A percentile compares a stretch with the other conserved stretches of the same genome.
Evolutionary conservation across 2,888 invertebrate species (phyloP).

Genomic region (Osedax frankpressi): DNA sequence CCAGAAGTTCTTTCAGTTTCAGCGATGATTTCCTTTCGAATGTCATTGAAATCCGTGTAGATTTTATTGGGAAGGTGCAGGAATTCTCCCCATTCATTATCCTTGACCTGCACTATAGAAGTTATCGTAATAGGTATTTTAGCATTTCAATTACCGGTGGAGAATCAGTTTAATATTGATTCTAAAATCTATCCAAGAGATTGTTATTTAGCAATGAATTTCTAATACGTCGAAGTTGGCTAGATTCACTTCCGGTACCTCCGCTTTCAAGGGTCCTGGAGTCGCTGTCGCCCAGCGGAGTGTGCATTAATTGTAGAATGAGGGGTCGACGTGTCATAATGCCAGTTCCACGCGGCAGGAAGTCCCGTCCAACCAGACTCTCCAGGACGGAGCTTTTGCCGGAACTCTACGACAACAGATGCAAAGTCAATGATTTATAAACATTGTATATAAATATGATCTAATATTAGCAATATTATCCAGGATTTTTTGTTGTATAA

Average conservation of each 20-base stretch:
- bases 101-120: slow-evolving; percentile 25
- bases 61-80: slow-evolving; percentile 77
- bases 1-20: slow-evolving; percentile 93
- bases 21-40: slow-evolving; percentile 77
- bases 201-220: no score
- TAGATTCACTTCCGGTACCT: no score
- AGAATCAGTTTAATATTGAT: no score
- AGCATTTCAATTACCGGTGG: no score
- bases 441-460: no score
- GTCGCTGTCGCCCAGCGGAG: slow-evolving; percentile 75
- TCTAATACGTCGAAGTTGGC: no score
- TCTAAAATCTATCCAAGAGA: not conserved
- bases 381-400: slow-evolving; percentile 99
- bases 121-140: no score
- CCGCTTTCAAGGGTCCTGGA: slow-evolving; percentile 70
- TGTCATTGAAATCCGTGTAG: slow-evolving; percentile 77
- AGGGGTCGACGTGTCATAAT: slow-evolving; percentile 92
- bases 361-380: slow-evolving; percentile 89
- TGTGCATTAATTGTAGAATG: slow-evolving; percentile 80
- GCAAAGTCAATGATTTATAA: no score
- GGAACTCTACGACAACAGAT: slow-evolving; percentile 71
- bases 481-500: no score
- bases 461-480: no score
- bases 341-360: slow-evolving; percentile 88
- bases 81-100: slow-evolving; percentile 91